Evolutionary conservation across 2,113 vertebrate species (phyloP).

Genomic region (Acanthisitta chloris): DNA sequence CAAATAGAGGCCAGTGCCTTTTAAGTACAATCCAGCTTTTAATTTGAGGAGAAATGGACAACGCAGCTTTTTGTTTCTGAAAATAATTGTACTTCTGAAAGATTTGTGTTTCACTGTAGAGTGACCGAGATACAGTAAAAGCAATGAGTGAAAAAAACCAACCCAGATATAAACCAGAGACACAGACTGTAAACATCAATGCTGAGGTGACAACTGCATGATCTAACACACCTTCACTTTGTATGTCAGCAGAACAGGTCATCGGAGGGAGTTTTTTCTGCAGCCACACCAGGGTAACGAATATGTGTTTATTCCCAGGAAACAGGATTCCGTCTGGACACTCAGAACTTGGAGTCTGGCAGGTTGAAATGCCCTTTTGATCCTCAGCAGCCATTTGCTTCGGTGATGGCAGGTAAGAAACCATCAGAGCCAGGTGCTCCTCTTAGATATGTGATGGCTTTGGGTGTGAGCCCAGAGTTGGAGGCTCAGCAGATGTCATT

Average conservation of each 20-base stretch:
- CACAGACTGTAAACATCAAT: neutral
- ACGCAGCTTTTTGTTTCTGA: neutral
- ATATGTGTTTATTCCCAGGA: slow-evolving; percentile 72
- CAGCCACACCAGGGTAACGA: neutral
- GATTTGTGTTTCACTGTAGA: neutral
- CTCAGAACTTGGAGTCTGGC: slow-evolving; percentile 86
- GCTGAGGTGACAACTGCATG: neutral
- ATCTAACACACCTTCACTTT: neutral
- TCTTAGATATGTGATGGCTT: accelerated
- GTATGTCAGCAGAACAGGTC: neutral
- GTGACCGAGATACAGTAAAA: neutral
- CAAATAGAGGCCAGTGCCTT: neutral
- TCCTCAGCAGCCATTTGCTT: slow-evolving; percentile 90
- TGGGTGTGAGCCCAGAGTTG: accelerated
- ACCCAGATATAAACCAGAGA: neutral
- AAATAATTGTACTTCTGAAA: neutral
- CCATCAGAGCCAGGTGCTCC: neutral
- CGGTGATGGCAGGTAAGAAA: slow-evolving; percentile 90
- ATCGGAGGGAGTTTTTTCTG: neutral
- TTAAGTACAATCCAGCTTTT: slow-evolving; percentile 16
- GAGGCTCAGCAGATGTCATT: neutral
- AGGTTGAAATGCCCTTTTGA: slow-evolving; percentile 96
- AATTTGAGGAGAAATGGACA: neutral
- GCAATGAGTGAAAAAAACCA: neutral
- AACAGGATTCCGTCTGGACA: slow-evolving; percentile 81